A percentile compares a stretch with the other conserved stretches of the same genome.
Evolutionary conservation across 1,140 invertebrate genomes (phyloP).

Genomic region (Drosophila sturtevanti): DNA sequence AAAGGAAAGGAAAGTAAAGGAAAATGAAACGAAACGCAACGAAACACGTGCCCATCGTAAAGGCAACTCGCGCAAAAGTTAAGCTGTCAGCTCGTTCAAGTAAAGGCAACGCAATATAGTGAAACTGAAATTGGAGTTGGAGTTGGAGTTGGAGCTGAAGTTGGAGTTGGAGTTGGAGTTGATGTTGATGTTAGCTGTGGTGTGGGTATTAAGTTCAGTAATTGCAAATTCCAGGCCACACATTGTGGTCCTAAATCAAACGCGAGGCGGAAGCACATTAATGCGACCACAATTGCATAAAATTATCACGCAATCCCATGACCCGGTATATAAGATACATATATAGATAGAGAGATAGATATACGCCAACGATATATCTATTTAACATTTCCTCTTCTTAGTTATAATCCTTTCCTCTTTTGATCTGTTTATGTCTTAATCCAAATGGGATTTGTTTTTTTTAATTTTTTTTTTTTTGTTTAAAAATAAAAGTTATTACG

Average conservation of each 20-base stretch:
- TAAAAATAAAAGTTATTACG: conserved; percentile 52
- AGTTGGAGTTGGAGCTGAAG: no score
- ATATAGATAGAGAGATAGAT: no score
- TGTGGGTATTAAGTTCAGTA: conserved; percentile 33
- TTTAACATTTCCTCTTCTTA: not conserved
- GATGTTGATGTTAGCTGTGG: not conserved
- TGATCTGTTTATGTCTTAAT: conserved; percentile 4
- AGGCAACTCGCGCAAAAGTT: conserved; percentile 48
- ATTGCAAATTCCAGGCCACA: conserved; percentile 74
- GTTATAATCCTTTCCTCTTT: not conserved
- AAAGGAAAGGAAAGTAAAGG: no score
- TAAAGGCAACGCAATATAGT: not conserved
- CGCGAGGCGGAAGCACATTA: conserved; percentile 65
- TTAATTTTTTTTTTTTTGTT: conserved; percentile 11
- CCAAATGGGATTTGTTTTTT: not conserved
- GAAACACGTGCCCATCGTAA: conserved; percentile 67
- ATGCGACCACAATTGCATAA: conserved; percentile 71
- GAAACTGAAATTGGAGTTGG: no score
- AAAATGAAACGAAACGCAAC: conserved; percentile 1
- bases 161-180: no score
- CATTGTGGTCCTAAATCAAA: conserved; percentile 70
- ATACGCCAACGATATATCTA: not conserved
- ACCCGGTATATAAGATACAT: not conserved
- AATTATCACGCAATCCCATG: conserved; percentile 61
- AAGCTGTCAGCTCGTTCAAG: conserved; percentile 58